Evolutionary conservation across 1,140 invertebrate species (phyloP), one percentile per base, ranked within the genome.

Genomic region (Steinernema khuongi): DNA sequence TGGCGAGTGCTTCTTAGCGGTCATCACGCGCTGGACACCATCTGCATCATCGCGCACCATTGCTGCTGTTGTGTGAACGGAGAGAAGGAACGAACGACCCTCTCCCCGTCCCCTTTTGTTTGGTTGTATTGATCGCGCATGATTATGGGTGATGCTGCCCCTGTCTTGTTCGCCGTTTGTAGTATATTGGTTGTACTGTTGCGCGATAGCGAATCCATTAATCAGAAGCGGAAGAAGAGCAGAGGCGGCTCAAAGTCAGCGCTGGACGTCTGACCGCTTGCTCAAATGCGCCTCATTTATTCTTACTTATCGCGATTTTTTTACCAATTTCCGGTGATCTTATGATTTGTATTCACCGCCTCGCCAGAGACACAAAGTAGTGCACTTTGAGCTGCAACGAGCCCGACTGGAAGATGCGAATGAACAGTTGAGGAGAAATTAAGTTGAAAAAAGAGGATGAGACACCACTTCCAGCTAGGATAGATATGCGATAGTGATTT

Each of bases 51-150:
- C 50, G 50, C 50, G 50, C 50, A 60, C 50, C 50, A 60, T 11
- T 60, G 50, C 50, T 60, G 50, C 11, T 60, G 50, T 60, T 60
- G 50, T 60, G 50, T 60, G 50, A 60, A 60, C 50, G 50, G 50
- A 26, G 50, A 60, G 50, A 60, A 22, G 19, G 50, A 60, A 60
- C 7, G 50, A 60, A 26, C 50, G 50, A 60, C 50, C 50, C 50
- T 60, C 50, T 60, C 50, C 50, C 50, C 50, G 50, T 60, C 50
- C 50, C 50, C 50, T 60, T 60, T 60, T 60, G 50, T 60, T 60
- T 60, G 50, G 11, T 22, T 60, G 50, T 60, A 60, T 60, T 60
- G 50, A 60, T 60, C 50, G 50, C 50, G 50, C 50, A 60, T 60
- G 50, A 60, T 60, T 60, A 60, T 60, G 50, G 50, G 50, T 60